Base-by-base conservation (phyloP, 2,797 vertebrate species). In the Pristis pectinata region DNA sequence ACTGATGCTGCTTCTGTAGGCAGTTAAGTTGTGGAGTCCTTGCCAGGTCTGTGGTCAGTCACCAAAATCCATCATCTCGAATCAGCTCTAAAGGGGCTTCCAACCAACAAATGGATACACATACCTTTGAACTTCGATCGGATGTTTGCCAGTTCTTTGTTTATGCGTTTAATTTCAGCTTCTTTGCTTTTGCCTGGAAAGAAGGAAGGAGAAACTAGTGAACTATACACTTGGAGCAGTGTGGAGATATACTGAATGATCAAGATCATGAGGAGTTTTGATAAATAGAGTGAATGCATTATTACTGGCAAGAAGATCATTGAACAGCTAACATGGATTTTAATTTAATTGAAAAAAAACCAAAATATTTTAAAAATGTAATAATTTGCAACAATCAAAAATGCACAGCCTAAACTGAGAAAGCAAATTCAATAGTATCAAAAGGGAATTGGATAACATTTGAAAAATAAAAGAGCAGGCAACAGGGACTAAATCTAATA, bases 61-160 rank as follows among this genome's bases (percentile, higher is more conserved):
- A 74, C 44, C 11, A 3, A 94, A 94, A 74, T 53, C 70, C 44
- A 91, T 34, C 49, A 30, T 6, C 49, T 49, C 2, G 44, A 27
- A 27, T 6, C 7, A 10, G 9, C 19, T 56, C 24, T 34, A 9
- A 72, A 72, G 24, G 79, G 2, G 37, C 79, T 6, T 10, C 67
- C 44, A 24, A 93, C 10, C 70, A 15, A 27, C 70, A 74, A 41
- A 76, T 1, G 5, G 9, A 17, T n/a, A n/a, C 34, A 1, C 95
- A 94, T 95, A 96, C 97, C 97, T 97, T 98, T 98, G 96, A 98
- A 98, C 96, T 99, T 99, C 93, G 98, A 99, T 95, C 98, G 98
- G 94, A 99, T 99, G 95, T 99, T 99, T 95, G 98, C 98, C 95
- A 99, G 96, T 96, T 99, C 98, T 96, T 99, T 99, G 96, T 99